Percentiles rank a stretch among this genome's conserved stretches.
These are phyloP conservation scores for Anser cygnoides DNA, from an alignment of 2,113 vertebrate species.

Conservation along the genomic window DNA sequence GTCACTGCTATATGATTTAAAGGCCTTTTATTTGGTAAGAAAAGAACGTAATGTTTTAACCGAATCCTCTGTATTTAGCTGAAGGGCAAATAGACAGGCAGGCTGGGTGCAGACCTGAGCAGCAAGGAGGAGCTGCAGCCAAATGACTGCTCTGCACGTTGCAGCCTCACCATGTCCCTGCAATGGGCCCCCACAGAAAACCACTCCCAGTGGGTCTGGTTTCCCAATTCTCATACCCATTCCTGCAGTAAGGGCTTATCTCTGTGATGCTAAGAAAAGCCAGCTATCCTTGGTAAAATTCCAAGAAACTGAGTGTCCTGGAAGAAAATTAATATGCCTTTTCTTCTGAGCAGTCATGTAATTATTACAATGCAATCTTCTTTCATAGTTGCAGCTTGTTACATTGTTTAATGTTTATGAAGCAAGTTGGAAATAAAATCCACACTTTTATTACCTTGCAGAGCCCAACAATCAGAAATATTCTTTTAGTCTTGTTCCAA, in stretches of 20 bases:
- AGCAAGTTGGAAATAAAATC: not conserved
- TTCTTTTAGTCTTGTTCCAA: not conserved
- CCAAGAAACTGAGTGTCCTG: not conserved
- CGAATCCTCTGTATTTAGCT: not conserved
- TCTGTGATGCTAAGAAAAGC: not conserved
- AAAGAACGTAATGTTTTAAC: not conserved
- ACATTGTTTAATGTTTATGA: not conserved
- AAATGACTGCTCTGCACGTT: accelerated
- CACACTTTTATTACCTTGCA: not conserved
- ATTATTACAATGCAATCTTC: not conserved
- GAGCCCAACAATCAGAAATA: not conserved
- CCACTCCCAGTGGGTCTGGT: not conserved
- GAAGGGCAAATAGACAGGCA: not conserved
- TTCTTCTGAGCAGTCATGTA: not conserved
- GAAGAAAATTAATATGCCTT: not conserved
- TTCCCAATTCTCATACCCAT: not conserved
- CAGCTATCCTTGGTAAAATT: not conserved
- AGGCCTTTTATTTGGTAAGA: not conserved
- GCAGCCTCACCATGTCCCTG: not conserved
- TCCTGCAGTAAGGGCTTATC: not conserved
- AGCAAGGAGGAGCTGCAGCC: not conserved
- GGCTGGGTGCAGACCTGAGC: not conserved
- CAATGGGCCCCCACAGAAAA: not conserved
- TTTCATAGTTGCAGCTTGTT: not conserved
- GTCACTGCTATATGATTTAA: not conserved